phyloP scores from a whole-genome alignment of 2,888 invertebrate genomes.

The Diarsia rubi region DNA sequence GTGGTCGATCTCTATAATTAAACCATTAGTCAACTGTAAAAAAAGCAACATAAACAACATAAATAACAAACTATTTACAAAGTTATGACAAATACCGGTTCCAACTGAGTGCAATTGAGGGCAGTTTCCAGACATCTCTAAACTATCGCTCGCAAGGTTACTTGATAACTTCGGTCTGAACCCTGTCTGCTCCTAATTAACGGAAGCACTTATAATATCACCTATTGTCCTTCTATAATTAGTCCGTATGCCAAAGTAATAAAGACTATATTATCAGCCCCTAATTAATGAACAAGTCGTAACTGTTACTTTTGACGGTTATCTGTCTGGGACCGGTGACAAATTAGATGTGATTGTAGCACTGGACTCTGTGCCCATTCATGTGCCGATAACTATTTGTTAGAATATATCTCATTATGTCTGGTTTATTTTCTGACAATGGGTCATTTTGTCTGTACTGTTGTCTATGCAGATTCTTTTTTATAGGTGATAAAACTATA shows the following conservation, averaged over 20 bases:
- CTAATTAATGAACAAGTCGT: slow-evolving; percentile 44
- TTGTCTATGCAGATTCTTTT: not conserved
- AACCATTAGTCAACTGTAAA: slow-evolving; percentile 23
- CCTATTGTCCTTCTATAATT: slow-evolving; percentile 36
- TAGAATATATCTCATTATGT: not conserved
- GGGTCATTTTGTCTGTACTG: not conserved
- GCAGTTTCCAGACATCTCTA: slow-evolving; percentile 38
- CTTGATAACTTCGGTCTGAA: slow-evolving; percentile 66
- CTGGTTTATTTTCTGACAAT: slow-evolving; percentile 4
- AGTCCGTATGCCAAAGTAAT: slow-evolving; percentile 36
- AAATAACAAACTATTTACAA: slow-evolving; percentile 13
- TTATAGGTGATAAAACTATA: not conserved
- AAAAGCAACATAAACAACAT: slow-evolving; percentile 14
- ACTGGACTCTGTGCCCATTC: slow-evolving; percentile 67
- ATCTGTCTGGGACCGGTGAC: slow-evolving; percentile 69
- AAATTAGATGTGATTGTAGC: slow-evolving; percentile 69
- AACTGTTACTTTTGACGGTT: slow-evolving; percentile 55
- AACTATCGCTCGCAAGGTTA: slow-evolving; percentile 61
- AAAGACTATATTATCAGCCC: slow-evolving; percentile 45
- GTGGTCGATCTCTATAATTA: slow-evolving; percentile 9
- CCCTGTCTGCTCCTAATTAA: slow-evolving; percentile 59
- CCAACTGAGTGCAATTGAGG: slow-evolving; percentile 25
- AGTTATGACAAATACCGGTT: slow-evolving; percentile 29
- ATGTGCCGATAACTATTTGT: slow-evolving; percentile 22
- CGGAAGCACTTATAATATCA: slow-evolving; percentile 13